phyloP scores from a whole-genome alignment of 2,888 invertebrate species.

The Leucania comma region DNA sequence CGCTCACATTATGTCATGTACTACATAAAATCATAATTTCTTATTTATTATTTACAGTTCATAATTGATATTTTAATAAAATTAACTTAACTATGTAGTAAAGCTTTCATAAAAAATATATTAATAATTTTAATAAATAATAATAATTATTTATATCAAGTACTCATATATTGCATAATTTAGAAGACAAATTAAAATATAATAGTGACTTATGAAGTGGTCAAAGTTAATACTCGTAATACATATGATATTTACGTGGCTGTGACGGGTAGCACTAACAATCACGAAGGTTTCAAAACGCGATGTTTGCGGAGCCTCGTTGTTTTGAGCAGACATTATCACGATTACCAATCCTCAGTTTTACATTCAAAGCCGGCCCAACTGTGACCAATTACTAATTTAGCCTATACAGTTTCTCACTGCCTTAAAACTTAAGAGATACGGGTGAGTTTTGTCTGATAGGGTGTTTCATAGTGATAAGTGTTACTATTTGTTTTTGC shows the following conservation, averaged over 20 bases:
- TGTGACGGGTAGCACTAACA: constrained; percentile 22
- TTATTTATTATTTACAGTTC: background rate
- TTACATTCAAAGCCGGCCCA: constrained; percentile 57
- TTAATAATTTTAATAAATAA: too few relatives aligned
- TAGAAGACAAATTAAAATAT: constrained; percentile 8
- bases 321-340: constrained; percentile 64
- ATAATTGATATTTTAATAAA: too few relatives aligned
- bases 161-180: too few relatives aligned
- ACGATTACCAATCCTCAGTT: constrained; percentile 66
- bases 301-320: constrained; percentile 45
- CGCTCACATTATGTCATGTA: too few relatives aligned
- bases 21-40: background rate
- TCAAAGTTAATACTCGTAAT: background rate
- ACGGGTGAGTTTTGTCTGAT: constrained; percentile 33
- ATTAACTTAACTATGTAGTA: too few relatives aligned
- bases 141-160: too few relatives aligned
- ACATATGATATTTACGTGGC: background rate
- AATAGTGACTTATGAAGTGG: background rate
- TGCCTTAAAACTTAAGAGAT: background rate
- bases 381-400: constrained; percentile 44
- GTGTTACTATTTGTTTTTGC: constrained; percentile 66
- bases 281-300: constrained; percentile 31
- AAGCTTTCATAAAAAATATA: too few relatives aligned
- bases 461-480: constrained; percentile 13
- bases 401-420: background rate